A percentile compares a stretch with the other conserved stretches of the same genome.
These are phyloP conservation scores for Eubucco bourcierii DNA, from an alignment of 2,113 vertebrate species.

Conservation along the genomic window DNA sequence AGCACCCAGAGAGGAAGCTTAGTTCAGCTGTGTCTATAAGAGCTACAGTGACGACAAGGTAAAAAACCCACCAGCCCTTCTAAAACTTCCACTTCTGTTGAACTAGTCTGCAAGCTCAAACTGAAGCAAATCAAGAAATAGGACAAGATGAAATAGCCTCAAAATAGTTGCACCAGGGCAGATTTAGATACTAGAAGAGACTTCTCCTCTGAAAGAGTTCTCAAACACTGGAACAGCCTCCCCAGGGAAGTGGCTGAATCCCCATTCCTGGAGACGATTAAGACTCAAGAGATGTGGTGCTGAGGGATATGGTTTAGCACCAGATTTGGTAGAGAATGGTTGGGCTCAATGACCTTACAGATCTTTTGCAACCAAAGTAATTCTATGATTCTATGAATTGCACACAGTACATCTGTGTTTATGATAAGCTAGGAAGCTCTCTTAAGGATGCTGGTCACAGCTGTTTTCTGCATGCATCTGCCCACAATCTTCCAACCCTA, in stretches of 20 bases:
- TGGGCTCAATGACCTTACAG: no score
- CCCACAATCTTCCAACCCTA: not conserved
- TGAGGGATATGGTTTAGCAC: no score
- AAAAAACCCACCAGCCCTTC: not conserved
- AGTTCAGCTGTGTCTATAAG: fast-evolving
- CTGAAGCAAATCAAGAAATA: not conserved
- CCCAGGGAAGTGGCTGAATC: no score
- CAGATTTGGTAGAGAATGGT: no score
- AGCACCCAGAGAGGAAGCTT: not conserved
- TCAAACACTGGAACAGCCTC: no score
- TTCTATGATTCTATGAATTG: not conserved
- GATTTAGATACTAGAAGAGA: no score
- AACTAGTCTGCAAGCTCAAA: not conserved
- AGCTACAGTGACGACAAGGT: not conserved
- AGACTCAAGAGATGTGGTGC: no score
- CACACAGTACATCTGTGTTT: fast-evolving
- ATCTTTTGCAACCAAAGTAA: no score
- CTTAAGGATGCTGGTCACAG: not conserved
- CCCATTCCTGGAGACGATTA: no score
- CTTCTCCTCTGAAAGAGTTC: no score
- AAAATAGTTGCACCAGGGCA: no score
- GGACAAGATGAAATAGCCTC: no score
- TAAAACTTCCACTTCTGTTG: not conserved
- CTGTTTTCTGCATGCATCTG: not conserved
- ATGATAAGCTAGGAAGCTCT: not conserved